These are phyloP conservation scores for Craseonycteris thonglongyai DNA, from an alignment of 2,113 vertebrate species.

Conservation along the genomic window DNA sequence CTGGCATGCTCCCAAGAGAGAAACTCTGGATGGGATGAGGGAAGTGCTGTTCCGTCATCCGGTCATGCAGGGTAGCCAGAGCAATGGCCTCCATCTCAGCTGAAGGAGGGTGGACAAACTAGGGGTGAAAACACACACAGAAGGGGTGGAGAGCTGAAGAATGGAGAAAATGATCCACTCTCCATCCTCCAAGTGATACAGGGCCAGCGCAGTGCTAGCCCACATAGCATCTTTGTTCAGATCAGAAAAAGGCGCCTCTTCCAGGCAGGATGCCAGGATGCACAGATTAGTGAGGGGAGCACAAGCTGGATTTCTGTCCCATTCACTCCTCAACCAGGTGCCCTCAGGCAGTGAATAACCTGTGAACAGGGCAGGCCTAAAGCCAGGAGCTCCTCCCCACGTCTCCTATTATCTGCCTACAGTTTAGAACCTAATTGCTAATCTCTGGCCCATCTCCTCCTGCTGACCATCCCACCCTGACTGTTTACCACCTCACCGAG, in stretches of 20 bases:
- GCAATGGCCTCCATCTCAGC: slow-evolving; percentile 73
- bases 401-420: background rate
- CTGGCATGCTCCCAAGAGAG: slow-evolving; percentile 57
- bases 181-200: background rate
- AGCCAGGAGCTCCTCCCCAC: background rate
- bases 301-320: background rate
- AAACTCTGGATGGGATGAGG: slow-evolving; percentile 83
- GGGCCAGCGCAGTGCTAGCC: background rate
- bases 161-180: background rate
- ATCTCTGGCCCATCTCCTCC: background rate
- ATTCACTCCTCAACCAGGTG: background rate
- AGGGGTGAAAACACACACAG: background rate
- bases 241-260: background rate
- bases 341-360: background rate
- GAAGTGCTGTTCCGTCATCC: slow-evolving; percentile 90
- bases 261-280: background rate
- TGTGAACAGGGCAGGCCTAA: background rate
- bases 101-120: slow-evolving; percentile 56
- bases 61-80: slow-evolving; percentile 81
- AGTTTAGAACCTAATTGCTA: background rate
- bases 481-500: slow-evolving; percentile 75
- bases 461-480: too few relatives aligned
- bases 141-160: background rate
- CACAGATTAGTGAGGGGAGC: background rate
- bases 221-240: background rate